Base-by-base conservation (phyloP, 2,888 invertebrate species). In the Drosophila gaucha region DNA sequence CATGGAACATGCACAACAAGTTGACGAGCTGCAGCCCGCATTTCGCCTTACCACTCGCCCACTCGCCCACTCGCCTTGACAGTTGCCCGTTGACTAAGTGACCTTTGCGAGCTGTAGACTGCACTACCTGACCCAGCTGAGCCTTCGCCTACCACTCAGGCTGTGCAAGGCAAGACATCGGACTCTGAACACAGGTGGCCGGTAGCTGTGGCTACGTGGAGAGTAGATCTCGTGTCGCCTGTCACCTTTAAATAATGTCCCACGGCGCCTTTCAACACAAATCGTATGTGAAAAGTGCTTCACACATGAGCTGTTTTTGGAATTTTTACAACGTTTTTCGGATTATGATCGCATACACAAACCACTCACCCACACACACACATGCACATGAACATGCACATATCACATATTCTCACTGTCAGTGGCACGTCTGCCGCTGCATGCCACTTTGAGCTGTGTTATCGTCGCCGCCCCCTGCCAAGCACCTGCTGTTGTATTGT, bases 191-290 rank as follows among this genome's bases (percentile, higher is more conserved):
- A 24, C 49, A 35, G 44, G 36, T 47, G 62, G 39, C 44, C 50
- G 57, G 28, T 49, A 2, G 43, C 16, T 51, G 39, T 67, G 46
- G 56, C 41, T 58, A 39, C 56, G 41, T 44, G 30, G 33, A 59
- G 58, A 50, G 67, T 59, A 78, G 82, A 85, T 85, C 84, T 82
- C 78, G 77, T 86, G 80, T 79, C 62, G 74, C 74, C 72, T 82
- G 89, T 83, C 89, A 88, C 88, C 87, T 90, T 79, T 84, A 90
- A 89, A 88, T 89, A 89, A 89, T 89, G 87, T 86, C 88, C 78
- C 87, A 83, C 79, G 86, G 80, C 82, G 83, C 87, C 84, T 89
- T 89, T 90, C 88, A 89, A 77, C 89, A 88, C 88, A 89, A 90
- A 90, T 90, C 88, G 86, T 74, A 89, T 86, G 86, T 89, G 90